Conservation (phyloP, 2,113 vertebrate genomes). For the Aphelocoma coerulescens region DNA sequence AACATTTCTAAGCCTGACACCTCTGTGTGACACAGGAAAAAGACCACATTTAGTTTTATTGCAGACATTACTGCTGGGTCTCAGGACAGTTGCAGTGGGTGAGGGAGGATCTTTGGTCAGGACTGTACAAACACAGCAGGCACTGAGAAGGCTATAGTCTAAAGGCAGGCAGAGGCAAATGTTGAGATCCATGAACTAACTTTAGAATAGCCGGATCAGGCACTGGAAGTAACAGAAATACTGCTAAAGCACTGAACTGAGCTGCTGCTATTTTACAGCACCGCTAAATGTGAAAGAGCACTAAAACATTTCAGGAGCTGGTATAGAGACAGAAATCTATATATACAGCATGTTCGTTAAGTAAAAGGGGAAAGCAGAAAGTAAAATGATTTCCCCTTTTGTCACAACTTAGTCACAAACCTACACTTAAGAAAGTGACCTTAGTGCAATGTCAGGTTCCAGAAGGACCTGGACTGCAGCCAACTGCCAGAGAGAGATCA, state of each 20-base stretch:
- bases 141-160: not conserved
- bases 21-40: not conserved
- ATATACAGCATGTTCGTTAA: not conserved
- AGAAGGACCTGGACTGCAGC: not conserved
- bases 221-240: not conserved
- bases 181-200: not conserved
- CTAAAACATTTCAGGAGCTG: not conserved
- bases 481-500: not conserved
- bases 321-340: not conserved
- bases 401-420: not conserved
- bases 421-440: not conserved
- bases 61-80: not conserved
- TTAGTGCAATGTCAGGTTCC: not conserved
- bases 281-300: not conserved
- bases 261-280: conserved; percentile 11
- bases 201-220: not conserved
- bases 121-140: not conserved
- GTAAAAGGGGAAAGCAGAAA: not conserved
- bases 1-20: not conserved
- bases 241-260: not conserved
- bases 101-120: not conserved
- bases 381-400: not conserved
- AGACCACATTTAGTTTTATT: not conserved
- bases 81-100: not conserved
- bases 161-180: not conserved